A percentile compares a stretch with the other conserved stretches of the same genome.
phyloP scores from a whole-genome alignment of 30 jellyfish, hydroid and myxozoan species.

The Hydractinia symbiolongicarpus region DNA sequence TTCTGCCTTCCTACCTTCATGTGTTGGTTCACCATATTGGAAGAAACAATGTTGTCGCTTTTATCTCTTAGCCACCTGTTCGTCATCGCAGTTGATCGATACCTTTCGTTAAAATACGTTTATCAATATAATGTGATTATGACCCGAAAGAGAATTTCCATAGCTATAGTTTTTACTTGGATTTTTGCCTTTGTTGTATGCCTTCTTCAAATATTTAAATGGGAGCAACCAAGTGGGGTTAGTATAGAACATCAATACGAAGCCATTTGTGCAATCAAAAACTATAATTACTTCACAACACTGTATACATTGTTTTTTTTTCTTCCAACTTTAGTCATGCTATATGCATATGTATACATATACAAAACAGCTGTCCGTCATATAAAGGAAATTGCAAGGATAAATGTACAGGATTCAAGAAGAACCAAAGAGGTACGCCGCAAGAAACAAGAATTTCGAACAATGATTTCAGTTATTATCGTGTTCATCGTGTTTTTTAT shows the following conservation, averaged over 20 bases:
- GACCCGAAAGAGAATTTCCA: not conserved
- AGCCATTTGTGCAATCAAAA: not conserved
- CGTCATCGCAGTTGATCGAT: conserved; percentile 27
- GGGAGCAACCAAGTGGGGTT: not conserved
- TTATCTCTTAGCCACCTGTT: conserved; percentile 22
- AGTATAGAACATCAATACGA: not conserved
- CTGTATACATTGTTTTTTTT: not conserved
- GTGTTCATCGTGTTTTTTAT: conserved; percentile 6
- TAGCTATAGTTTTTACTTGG: conserved; percentile 20
- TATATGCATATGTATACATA: not conserved
- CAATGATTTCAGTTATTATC: conserved; percentile 2
- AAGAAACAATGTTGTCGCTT: conserved; percentile 23
- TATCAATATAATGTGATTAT: not conserved
- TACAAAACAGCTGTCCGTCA: conserved; percentile 21
- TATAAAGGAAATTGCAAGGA: not conserved
- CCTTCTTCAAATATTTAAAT: not conserved
- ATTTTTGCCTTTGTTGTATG: conserved; percentile 6
- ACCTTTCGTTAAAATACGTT: conserved; percentile 6
- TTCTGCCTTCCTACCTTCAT: conserved; percentile 18
- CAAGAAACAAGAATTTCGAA: not conserved
- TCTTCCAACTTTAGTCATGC: not conserved
- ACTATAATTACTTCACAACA: not conserved
- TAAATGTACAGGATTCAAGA: not conserved
- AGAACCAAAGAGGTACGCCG: not conserved
- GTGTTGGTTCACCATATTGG: conserved; percentile 19